Evolutionary conservation across 2,797 vertebrate species (phyloP), one percentile per base, ranked within the genome.

Genomic region (Hipposideros larvatus): DNA sequence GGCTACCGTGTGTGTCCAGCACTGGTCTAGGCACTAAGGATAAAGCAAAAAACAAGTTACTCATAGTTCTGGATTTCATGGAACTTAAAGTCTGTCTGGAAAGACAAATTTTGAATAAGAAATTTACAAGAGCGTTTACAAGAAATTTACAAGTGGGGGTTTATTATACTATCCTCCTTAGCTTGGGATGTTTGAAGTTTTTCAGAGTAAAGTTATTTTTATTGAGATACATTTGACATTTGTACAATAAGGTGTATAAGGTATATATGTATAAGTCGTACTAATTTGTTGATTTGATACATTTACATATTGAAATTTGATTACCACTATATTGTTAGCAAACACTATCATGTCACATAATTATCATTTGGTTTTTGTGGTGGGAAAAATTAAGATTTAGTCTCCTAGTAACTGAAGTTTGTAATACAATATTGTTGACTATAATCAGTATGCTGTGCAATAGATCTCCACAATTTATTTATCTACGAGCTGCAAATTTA

Each of bases 91-190:
- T 82, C 26, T 88, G 6, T 14, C 28, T 73, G 15, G 77, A 51
- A 86, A 87, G n/a, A 59, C n/a, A 82, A 59, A 82, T 34, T 82
- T n/a, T 28, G 21, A 82, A 65, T 34, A 91, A 82, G 83, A 59
- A 74, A 43, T 74, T 37, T 73, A 80, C 4, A 68, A 83, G n/a
- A 68, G 2, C 31, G n/a, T 90, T 77, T 68, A 79, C 18, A 41
- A 71, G 24, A 82, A 57, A 31, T 57, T 78, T 80, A 75, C 68
- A 88, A 59, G 48, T 34, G 4, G 24, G 10, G 13, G 46, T 16
- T 90, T 16, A 46, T 85, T 78, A 85, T 71, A 85, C 22, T 43
- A 34, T 53, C 77, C 16, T 66, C 70, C 48, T 7, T 75, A 73
- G 57, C 83, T 74, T 65, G 31, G 46, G 63, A 84, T n/a, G 14